Evolutionary conservation across 2,888 invertebrate species (phyloP).

Genomic region (Steinernema carpocapsae): DNA sequence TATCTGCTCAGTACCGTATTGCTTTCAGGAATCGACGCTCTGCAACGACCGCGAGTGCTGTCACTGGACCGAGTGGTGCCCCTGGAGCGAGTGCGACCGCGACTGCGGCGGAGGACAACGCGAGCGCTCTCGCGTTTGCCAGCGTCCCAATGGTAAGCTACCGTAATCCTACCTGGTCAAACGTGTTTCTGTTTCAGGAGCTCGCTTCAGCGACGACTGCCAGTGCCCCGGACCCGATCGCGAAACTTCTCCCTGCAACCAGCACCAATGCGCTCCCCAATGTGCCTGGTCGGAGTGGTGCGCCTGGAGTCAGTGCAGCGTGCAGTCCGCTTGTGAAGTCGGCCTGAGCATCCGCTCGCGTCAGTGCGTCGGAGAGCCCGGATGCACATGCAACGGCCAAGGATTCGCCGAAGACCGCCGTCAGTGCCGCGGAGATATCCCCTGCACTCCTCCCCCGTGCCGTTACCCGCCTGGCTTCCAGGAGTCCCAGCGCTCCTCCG

Average conservation of each 20-base stretch:
- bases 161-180: neutral
- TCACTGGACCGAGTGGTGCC: slow-evolving; percentile 50
- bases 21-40: slow-evolving; percentile 47
- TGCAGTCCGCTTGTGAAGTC: slow-evolving; percentile 54
- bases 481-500: slow-evolving; percentile 8
- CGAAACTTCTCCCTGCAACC: slow-evolving; percentile 57
- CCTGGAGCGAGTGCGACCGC: slow-evolving; percentile 28
- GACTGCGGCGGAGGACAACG: slow-evolving; percentile 58
- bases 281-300: slow-evolving; percentile 62
- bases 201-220: slow-evolving; percentile 43
- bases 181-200: neutral
- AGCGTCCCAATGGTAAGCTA: slow-evolving; percentile 47
- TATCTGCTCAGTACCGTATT: neutral
- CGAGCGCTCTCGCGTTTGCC: slow-evolving; percentile 54
- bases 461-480: slow-evolving; percentile 25
- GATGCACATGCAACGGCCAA: slow-evolving; percentile 61
- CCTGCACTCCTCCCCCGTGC: slow-evolving; percentile 23
- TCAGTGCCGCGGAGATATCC: slow-evolving; percentile 53
- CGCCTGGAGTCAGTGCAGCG: slow-evolving; percentile 61
- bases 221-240: slow-evolving; percentile 59
- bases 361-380: slow-evolving; percentile 63
- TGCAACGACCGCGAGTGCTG: slow-evolving; percentile 59
- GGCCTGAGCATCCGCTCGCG: slow-evolving; percentile 41
- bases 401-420: slow-evolving; percentile 59
- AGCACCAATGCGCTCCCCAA: slow-evolving; percentile 58